A percentile compares a stretch with the other conserved stretches of the same genome.
phyloP scores from a whole-genome alignment of 2,797 vertebrate genomes.

The Spinus olivaceus region DNA sequence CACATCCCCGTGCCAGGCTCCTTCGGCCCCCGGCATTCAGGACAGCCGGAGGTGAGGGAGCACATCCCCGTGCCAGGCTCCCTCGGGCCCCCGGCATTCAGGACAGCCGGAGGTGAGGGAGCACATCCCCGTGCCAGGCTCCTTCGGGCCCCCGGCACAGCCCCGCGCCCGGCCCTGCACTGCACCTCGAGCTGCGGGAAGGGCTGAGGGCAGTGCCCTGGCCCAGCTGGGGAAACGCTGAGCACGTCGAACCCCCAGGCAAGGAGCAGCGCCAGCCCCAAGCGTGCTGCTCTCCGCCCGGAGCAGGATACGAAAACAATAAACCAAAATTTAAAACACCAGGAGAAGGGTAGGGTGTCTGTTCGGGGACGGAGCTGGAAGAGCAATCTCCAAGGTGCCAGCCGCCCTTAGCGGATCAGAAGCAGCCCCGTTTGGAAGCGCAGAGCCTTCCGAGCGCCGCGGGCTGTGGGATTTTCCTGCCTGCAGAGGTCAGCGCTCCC shows the following conservation, averaged over 20 bases:
- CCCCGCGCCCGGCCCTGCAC: not conserved
- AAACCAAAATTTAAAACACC: not conserved
- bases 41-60: no score
- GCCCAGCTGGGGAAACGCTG: not conserved
- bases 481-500: not conserved
- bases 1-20: no score
- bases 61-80: no score
- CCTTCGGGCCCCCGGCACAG: not conserved
- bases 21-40: no score
- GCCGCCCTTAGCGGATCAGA: fast-evolving
- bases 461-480: not conserved
- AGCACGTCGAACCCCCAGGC: not conserved
- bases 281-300: not conserved
- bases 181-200: not conserved
- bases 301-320: not conserved
- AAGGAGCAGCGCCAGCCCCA: not conserved
- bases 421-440: fast-evolving
- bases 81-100: no score
- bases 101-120: no score
- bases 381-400: fast-evolving
- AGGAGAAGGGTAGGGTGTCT: not conserved
- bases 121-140: no score
- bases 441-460: not conserved
- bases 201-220: not conserved
- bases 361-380: not conserved